Base-by-base conservation (phyloP, 1,140 invertebrate species). In the Elymnias hypermnestra region DNA sequence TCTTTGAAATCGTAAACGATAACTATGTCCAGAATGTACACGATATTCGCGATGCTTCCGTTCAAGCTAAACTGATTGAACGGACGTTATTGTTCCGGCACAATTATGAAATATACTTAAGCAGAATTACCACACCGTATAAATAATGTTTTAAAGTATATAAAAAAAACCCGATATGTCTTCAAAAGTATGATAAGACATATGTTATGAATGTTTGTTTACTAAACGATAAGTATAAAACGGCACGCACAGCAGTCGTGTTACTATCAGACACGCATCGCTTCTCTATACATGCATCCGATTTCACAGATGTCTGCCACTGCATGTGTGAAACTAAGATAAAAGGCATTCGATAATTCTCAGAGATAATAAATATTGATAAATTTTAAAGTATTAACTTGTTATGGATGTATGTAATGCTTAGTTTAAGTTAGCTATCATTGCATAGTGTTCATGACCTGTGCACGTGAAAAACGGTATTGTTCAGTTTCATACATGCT, bases 181-280 rank as follows among this genome's bases (percentile, higher is more conserved):
- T 29, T n/a, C 23, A 25, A 6, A 3, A 2, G 4, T 29, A 33
- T 33, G 8, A 33, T 31, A 31, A 14, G 15, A 33, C 28, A 29
- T 7, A 5, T 29, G 12, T 9, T 17, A 33, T 1, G 1, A 17
- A 43, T 48, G 29, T 50, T 53, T 58, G 47, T 64, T 63, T 63
- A 60, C 57, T 52, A 52, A 47, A 39, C 43, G 56, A 67, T 66
- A 70, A 63, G 49, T 48, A 18, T 55, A 48, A 63, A 55, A 54
- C 39, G 33, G 47, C 62, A 71, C 61, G 60, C 59, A 56, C 8
- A 44, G 53, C 42, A 40, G 38, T 60, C 57, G 54, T 70, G 60
- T 69, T 49, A 49, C 41, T 57, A 47, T 37, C 40, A 47, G 48
- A 56, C 47, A 28, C 19, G 31, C 35, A 35, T 33, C 31, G 42